phyloP scores from a whole-genome alignment of 64 coral and sea anemone species.

The Montipora cactus region DNA sequence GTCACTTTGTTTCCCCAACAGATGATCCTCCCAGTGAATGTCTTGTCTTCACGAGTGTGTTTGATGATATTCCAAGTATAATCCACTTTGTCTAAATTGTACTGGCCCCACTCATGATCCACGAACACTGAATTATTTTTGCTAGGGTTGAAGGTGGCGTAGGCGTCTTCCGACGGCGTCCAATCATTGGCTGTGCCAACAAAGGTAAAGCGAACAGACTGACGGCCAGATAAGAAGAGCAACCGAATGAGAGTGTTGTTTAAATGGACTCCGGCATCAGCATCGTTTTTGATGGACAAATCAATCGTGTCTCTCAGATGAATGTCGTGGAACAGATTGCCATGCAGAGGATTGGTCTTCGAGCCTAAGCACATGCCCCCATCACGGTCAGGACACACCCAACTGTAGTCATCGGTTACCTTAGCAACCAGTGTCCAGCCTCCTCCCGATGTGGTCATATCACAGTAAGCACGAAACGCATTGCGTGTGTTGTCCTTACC shows the following conservation, averaged over 20 bases:
- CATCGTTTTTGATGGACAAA: conserved; percentile 79
- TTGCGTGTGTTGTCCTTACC: conserved; percentile 66
- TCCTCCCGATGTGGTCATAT: conserved; percentile 94
- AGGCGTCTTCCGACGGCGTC: conserved; percentile 92
- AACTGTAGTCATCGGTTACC: conserved; percentile 94
- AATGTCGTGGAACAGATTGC: conserved; percentile 89
- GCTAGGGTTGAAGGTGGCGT: conserved; percentile 91
- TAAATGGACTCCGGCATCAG: conserved; percentile 90
- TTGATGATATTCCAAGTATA: conserved; percentile 99
- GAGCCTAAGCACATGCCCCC: conserved; percentile 85
- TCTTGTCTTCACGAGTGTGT: conserved; percentile 74
- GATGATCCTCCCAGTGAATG: conserved; percentile 79
- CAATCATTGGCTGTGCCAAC: conserved; percentile 81
- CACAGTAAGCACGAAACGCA: conserved; percentile 93
- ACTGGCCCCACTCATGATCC: conserved; percentile 80
- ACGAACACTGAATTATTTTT: conserved; percentile 87
- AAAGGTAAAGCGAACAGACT: conserved; percentile 92
- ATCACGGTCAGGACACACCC: conserved; percentile 90
- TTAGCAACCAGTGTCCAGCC: conserved; percentile 98
- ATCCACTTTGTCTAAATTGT: conserved; percentile 75
- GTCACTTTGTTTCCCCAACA: conserved; percentile 96
- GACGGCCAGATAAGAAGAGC: conserved; percentile 87
- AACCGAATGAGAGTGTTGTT: conserved; percentile 87
- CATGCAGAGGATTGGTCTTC: conserved; percentile 70
- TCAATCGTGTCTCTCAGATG: conserved; percentile 91